Conservation (phyloP, 2,113 vertebrate genomes). For the Gymnocephalus cernua region DNA sequence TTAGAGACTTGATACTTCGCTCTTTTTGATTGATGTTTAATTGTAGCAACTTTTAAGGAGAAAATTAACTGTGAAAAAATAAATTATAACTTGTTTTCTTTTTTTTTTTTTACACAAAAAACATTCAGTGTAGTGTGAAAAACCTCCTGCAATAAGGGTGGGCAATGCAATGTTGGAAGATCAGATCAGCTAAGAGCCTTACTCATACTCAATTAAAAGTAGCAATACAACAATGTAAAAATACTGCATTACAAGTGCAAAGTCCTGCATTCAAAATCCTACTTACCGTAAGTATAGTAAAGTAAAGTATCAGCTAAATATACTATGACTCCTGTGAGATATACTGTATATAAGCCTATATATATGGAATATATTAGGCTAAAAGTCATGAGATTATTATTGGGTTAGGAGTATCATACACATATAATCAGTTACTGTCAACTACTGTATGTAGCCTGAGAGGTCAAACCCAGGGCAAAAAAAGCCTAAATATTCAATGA, state of each 20-base stretch:
- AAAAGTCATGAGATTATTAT: too few relatives aligned
- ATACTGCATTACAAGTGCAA: not conserved
- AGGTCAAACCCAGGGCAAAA: not conserved
- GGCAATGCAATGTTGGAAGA: not conserved
- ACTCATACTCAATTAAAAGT: not conserved
- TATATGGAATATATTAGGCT: too few relatives aligned
- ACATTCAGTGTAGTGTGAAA: not conserved
- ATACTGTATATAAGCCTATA: not conserved
- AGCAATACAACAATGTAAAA: not conserved
- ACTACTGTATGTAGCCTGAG: not conserved
- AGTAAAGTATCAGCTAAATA: not conserved
- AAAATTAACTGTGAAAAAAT: slow-evolving; percentile 2
- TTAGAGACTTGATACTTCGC: not conserved
- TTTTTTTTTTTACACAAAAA: not conserved
- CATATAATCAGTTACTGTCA: too few relatives aligned
- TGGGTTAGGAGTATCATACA: too few relatives aligned
- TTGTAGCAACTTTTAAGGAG: slow-evolving; percentile 1
- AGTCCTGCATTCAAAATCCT: not conserved
- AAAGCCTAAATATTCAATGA: not conserved
- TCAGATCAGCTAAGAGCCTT: not conserved
- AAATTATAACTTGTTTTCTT: not conserved
- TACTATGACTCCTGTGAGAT: not conserved
- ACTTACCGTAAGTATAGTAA: too few relatives aligned
- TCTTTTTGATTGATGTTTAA: not conserved
- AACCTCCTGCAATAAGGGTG: not conserved